phyloP scores from a whole-genome alignment of 64 coral and sea anemone genomes.

The Acropora yongei region DNA sequence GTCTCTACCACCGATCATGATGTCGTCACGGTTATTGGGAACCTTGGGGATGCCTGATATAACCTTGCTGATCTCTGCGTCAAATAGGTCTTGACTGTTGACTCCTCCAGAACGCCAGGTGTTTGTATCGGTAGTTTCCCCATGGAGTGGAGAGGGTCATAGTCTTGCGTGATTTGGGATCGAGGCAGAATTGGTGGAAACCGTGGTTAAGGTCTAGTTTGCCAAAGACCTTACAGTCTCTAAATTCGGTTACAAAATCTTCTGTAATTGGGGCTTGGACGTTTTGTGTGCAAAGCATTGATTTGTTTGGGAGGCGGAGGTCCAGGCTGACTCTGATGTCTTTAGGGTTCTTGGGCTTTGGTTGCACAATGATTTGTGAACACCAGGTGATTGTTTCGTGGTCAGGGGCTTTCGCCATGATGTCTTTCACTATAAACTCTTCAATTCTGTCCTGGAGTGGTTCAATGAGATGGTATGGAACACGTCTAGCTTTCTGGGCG shows the following conservation, averaged over 20 bases:
- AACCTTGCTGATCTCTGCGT: conserved; percentile 48
- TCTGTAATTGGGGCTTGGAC: conserved; percentile 72
- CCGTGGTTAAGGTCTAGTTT: conserved; percentile 70
- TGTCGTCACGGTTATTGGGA: conserved; percentile 60
- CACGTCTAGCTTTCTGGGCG: conserved; percentile 69
- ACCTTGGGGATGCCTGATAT: conserved; percentile 46
- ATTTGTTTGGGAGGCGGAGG: conserved; percentile 58
- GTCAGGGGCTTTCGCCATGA: conserved; percentile 65
- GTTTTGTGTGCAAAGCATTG: conserved; percentile 62
- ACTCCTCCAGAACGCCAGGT: conserved; percentile 50
- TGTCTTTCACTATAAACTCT: conserved; percentile 60
- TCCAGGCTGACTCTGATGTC: conserved; percentile 66
- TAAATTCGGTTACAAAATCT: conserved; percentile 48
- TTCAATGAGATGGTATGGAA: conserved; percentile 54
- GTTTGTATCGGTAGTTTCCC: conserved; percentile 69
- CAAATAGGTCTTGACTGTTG: conserved; percentile 75
- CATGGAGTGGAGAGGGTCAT: conserved; percentile 72
- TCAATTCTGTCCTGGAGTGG: conserved; percentile 44
- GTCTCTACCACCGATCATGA: conserved; percentile 58
- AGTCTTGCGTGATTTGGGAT: conserved; percentile 58
- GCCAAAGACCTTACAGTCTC: conserved; percentile 66
- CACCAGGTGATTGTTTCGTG: conserved; percentile 70
- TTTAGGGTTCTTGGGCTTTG: conserved; percentile 67
- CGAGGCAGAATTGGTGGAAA: conserved; percentile 59
- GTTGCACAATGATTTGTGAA: conserved; percentile 68